Conservation (phyloP, 2,888 invertebrate genomes). For the Subacronicta megacephala region DNA sequence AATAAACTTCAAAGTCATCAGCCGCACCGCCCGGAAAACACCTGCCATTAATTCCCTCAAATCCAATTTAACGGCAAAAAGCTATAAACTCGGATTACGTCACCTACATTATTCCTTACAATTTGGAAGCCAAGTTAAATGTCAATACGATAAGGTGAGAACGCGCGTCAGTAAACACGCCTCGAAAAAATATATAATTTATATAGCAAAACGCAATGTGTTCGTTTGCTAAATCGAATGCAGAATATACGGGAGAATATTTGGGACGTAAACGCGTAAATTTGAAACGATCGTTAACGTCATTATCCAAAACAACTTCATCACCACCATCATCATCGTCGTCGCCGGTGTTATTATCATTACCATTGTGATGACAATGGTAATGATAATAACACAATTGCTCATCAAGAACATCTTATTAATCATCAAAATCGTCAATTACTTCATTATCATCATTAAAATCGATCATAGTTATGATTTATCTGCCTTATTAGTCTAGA, state of each 20-base stretch:
- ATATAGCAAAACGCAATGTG: constrained; percentile 25
- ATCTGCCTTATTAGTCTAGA: too few species aligned
- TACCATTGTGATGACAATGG: too few species aligned
- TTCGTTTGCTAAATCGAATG: constrained; percentile 30
- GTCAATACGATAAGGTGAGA: constrained; percentile 24
- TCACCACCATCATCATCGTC: too few species aligned
- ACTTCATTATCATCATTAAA: too few species aligned
- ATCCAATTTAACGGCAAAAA: constrained; percentile 18
- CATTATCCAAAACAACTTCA: too few species aligned
- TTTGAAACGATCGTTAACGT: too few species aligned
- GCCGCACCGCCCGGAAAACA: constrained; percentile 25
- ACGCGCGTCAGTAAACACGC: constrained; percentile 10
- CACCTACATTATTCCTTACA: constrained; percentile 20
- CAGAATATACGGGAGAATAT: neutral
- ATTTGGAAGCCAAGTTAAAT: constrained; percentile 37
- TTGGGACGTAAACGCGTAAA: neutral
- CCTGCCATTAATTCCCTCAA: constrained; percentile 30
- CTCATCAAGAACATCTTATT: too few species aligned
- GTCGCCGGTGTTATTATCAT: too few species aligned
- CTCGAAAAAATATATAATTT: constrained; percentile 29
- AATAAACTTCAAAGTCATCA: constrained; percentile 3
- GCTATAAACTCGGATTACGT: constrained; percentile 32
- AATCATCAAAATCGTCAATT: too few species aligned
- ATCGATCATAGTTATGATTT: too few species aligned
- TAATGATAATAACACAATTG: too few species aligned